These are phyloP conservation scores for Archocentrus centrarchus DNA, from an alignment of 2,113 vertebrate genomes.

Conservation along the genomic window DNA sequence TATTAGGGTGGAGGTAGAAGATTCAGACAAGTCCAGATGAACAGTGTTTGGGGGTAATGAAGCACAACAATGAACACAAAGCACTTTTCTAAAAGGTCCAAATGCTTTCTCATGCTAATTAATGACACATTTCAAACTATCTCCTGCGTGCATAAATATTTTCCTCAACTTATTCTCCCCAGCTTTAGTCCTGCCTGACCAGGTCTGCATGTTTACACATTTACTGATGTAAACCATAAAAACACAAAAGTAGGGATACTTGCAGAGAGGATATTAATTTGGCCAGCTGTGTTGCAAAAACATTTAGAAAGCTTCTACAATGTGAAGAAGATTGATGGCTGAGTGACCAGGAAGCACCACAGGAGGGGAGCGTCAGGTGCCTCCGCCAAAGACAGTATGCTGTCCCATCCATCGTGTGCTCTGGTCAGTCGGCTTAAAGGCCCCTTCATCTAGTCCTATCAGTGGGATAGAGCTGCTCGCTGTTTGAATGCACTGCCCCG, in stretches of 20 bases:
- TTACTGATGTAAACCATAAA: not conserved
- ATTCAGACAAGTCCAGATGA: not conserved
- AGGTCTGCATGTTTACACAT: not conserved
- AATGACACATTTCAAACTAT: not conserved
- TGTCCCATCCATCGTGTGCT: conserved; percentile 63
- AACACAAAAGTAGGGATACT: not conserved
- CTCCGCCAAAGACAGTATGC: conserved; percentile 39
- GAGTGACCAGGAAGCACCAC: conserved; percentile 41
- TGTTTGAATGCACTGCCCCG: conserved; percentile 37
- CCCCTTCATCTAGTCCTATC: conserved; percentile 70
- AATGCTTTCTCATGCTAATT: not conserved
- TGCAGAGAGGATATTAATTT: conserved; percentile 6
- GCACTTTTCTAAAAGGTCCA: not conserved
- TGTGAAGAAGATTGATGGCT: conserved; percentile 52
- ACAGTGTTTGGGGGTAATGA: not conserved
- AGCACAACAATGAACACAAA: not conserved
- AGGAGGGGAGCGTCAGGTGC: conserved; percentile 56
- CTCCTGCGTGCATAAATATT: not conserved
- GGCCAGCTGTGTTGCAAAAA: not conserved
- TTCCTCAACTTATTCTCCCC: not conserved
- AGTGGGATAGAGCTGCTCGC: conserved; percentile 47
- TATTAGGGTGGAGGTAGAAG: not conserved
- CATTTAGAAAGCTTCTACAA: conserved; percentile 30
- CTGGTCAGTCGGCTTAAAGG: conserved; percentile 53
- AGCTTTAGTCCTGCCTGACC: not conserved